Conservation (phyloP, 2,888 invertebrate genomes). For the Acrobasis repandana region DNA sequence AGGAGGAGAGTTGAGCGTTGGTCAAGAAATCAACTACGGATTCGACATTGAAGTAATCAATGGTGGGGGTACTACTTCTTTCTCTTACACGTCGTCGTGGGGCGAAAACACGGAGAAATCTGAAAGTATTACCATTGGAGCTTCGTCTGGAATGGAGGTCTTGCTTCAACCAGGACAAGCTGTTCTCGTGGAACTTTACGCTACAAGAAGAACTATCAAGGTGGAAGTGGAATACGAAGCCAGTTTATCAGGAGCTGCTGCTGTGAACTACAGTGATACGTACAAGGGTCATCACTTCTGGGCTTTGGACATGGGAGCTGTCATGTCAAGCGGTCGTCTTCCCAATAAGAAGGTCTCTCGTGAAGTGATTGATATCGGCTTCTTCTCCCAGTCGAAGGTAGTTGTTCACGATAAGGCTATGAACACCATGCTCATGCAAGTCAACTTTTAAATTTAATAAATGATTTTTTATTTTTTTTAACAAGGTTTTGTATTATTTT, state of each 20-base stretch:
- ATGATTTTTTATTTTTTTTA: slow-evolving; percentile 7
- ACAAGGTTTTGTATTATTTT: not conserved
- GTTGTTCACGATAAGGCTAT: slow-evolving; percentile 21
- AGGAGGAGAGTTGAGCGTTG: slow-evolving; percentile 33
- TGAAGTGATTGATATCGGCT: slow-evolving; percentile 44
- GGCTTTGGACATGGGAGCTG: slow-evolving; percentile 32
- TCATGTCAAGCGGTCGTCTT: slow-evolving; percentile 33
- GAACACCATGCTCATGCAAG: slow-evolving; percentile 20
- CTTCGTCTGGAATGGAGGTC: slow-evolving; percentile 35
- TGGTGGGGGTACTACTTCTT: slow-evolving; percentile 28
- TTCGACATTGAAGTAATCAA: slow-evolving; percentile 34
- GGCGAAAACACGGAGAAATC: slow-evolving; percentile 35
- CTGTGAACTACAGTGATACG: slow-evolving; percentile 34
- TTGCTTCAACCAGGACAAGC: slow-evolving; percentile 42
- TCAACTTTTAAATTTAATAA: slow-evolving; percentile 17
- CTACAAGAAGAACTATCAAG: slow-evolving; percentile 39
- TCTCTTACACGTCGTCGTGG: slow-evolving; percentile 37
- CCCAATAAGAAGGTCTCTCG: slow-evolving; percentile 27
- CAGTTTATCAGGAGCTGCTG: slow-evolving; percentile 34
- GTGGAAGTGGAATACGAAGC: slow-evolving; percentile 35
- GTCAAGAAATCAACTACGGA: slow-evolving; percentile 39
- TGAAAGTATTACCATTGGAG: slow-evolving; percentile 35
- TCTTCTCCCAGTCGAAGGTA: slow-evolving; percentile 38
- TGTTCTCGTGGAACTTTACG: slow-evolving; percentile 39
- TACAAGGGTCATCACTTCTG: slow-evolving; percentile 42